Base-by-base conservation (phyloP, 2,888 invertebrate genomes). In the Osmoderma eremita region DNA sequence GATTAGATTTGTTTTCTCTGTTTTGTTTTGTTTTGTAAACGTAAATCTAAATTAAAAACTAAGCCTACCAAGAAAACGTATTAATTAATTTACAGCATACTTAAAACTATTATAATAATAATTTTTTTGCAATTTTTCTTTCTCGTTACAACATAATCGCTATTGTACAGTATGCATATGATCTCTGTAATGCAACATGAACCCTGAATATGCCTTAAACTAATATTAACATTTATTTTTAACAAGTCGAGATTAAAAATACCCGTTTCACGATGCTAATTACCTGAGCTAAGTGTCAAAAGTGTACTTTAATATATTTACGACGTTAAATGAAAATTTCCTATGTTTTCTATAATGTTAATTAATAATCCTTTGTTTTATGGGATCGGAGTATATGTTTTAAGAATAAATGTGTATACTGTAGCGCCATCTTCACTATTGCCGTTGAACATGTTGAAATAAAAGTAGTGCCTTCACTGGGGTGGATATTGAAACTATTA, bases 131-230 rank as follows among this genome's bases (percentile, higher is more conserved):
- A 22, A 20, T 39, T 63, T 63, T 39, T 39, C 38, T 50, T 50
- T 50, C 50, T 63, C 56, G 20, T 30, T 50, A 24, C n/a, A 22
- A 24, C 22, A 49, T 49, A 20, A 54, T 17, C 39, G n/a, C 41
- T 56, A 56, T 56, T 42, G 56, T 39, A 68, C 66, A 6, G 4
- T 24, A 36, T 51, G 36, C 38, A 62, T 65, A 63, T 64, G 36
- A 49, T 65, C 39, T 65, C 42, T 65, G 41, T 65, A 56, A 69
- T 70, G 67, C 65, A 63, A 39, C 63, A 67, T 65, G 75, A 77
- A 78, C 78, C 78, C 78, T 78, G 78, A 76, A 78, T 64, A 45
- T 75, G 78, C 76, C 77, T 67, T 63, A 67, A 61, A 67, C 63
- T 67, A 67, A 63, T 62, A 64, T 38, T 39, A 53, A 64, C 63